phyloP scores from a whole-genome alignment of 2,888 invertebrate species.

The Seira ritae region DNA sequence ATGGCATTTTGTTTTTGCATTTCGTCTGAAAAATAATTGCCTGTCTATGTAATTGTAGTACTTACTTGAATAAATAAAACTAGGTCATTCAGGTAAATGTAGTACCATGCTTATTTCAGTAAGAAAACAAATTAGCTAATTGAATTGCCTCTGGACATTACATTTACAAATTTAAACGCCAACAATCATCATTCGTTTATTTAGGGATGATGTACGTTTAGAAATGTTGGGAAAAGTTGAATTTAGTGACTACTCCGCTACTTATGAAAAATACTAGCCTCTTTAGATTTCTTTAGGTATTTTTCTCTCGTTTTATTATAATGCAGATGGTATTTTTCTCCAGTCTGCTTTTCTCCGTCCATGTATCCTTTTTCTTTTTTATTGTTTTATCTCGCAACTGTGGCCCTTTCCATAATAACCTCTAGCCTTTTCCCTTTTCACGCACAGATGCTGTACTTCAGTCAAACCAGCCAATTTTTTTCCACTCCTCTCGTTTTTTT shows the following conservation, averaged over 20 bases:
- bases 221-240: background rate
- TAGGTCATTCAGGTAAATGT: too few species aligned
- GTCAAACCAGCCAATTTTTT: constrained; percentile 41
- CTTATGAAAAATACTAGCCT: background rate
- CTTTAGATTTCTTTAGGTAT: background rate
- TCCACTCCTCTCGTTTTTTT: constrained; percentile 34
- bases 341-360: background rate
- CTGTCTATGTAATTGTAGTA: too few species aligned
- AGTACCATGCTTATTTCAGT: too few species aligned
- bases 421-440: constrained; percentile 28
- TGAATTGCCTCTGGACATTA: too few species aligned
- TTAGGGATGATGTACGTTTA: too few species aligned
- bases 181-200: too few species aligned
- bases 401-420: constrained; percentile 26
- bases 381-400: constrained; percentile 46
- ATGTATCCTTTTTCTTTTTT: constrained; percentile 13
- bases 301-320: background rate
- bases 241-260: background rate
- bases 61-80: too few species aligned
- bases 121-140: too few species aligned
- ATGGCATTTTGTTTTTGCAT: too few species aligned
- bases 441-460: constrained; percentile 53
- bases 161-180: too few species aligned
- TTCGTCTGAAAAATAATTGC: too few species aligned
- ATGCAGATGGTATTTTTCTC: constrained; percentile 10